A percentile compares a stretch with the other conserved stretches of the same genome.
These are phyloP conservation scores for Thomomys bottae DNA, from an alignment of 2,113 vertebrate species.

Conservation along the genomic window DNA sequence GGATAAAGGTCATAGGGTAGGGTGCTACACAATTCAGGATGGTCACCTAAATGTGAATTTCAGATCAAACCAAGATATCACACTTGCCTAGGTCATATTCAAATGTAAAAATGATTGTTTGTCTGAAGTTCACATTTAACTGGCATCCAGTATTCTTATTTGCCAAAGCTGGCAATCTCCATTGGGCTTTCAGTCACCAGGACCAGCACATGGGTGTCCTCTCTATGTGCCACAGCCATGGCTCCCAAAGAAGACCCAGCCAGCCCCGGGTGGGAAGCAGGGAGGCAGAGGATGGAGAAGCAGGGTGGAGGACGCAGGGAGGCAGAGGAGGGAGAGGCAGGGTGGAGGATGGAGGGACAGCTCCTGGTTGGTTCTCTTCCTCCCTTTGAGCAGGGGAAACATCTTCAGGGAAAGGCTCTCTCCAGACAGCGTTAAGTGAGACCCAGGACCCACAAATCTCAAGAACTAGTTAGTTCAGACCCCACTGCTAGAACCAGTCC, in stretches of 20 bases:
- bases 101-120: neutral
- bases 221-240: neutral
- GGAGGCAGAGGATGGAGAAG: too few species aligned
- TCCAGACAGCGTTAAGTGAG: neutral
- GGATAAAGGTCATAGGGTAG: neutral
- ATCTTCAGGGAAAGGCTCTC: neutral
- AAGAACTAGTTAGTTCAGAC: neutral
- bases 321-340: neutral
- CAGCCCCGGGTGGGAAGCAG: neutral
- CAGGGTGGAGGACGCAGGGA: rapidly evolving
- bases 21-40: neutral
- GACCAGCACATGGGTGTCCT: neutral
- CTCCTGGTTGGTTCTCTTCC: neutral
- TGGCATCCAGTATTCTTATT: neutral
- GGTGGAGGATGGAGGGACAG: neutral
- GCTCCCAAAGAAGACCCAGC: neutral
- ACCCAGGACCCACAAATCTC: neutral
- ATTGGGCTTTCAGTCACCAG: neutral
- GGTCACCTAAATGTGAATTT: neutral
- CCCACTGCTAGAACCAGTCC: neutral
- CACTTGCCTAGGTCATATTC: neutral
- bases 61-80: neutral
- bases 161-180: neutral
- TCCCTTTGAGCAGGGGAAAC: neutral
- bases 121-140: neutral